A percentile compares a stretch with the other conserved stretches of the same genome.
phyloP scores from a whole-genome alignment of 1,140 invertebrate genomes.

The Trinorchestia longiramus region DNA sequence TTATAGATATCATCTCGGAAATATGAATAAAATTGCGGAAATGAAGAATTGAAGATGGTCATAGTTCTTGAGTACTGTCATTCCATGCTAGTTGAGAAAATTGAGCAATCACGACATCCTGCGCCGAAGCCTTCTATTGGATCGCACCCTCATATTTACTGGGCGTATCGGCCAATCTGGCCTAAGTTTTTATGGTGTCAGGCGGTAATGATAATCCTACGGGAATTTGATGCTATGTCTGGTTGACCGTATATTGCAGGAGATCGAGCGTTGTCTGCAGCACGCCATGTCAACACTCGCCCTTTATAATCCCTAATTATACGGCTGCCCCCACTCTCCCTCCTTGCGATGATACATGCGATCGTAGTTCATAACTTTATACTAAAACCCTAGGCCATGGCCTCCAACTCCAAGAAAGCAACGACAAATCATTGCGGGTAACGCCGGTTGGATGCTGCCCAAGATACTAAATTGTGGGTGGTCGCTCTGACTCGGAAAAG shows the following conservation, averaged over 20 bases:
- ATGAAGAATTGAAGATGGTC: background rate
- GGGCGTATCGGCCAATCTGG: constrained; percentile 37
- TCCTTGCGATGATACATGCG: constrained; percentile 32
- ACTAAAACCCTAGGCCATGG: constrained; percentile 32
- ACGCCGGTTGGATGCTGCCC: constrained; percentile 22
- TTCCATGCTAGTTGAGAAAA: constrained; percentile 16
- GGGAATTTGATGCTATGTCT: background rate
- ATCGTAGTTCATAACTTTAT: constrained; percentile 53
- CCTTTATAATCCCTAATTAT: constrained; percentile 41
- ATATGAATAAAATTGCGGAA: background rate
- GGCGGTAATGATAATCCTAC: constrained; percentile 37
- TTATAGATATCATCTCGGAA: background rate
- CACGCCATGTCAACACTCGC: constrained; percentile 42
- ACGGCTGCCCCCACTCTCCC: background rate
- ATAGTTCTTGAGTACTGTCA: constrained; percentile 20
- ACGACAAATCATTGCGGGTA: constrained; percentile 32
- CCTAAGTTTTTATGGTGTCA: constrained; percentile 10
- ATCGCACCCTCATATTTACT: background rate
- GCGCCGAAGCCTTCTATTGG: background rate
- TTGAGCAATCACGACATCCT: constrained; percentile 40
- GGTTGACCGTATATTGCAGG: background rate
- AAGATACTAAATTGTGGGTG: constrained; percentile 32
- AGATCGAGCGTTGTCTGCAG: constrained; percentile 9
- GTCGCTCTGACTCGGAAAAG: background rate
- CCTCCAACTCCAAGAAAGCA: constrained; percentile 22